These are phyloP conservation scores for Phyllotreta cruciferae DNA, from an alignment of 2,888 invertebrate genomes.

Conservation along the genomic window DNA sequence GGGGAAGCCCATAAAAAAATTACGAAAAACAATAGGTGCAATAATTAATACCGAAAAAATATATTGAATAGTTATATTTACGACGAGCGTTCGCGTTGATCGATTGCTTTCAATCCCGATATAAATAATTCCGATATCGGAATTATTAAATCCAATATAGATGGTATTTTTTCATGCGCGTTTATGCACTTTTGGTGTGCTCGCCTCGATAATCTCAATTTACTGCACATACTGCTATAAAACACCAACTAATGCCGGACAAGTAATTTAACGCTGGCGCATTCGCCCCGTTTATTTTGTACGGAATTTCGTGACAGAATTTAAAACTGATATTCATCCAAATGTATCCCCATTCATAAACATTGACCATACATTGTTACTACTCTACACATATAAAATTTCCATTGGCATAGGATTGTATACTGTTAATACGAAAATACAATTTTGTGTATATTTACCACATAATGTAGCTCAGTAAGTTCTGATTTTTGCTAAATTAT, in stretches of 20 bases:
- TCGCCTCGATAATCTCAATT: conserved; percentile 30
- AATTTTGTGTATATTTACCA: conserved; percentile 4
- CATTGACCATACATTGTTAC: conserved; percentile 16
- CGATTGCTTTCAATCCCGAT: neutral
- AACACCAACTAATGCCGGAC: conserved; percentile 24
- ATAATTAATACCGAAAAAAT: too few species aligned
- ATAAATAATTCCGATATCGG: conserved; percentile 5
- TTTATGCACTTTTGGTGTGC: conserved; percentile 9
- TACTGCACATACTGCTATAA: conserved; percentile 26
- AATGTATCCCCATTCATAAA: conserved; percentile 16
- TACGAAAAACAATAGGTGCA: too few species aligned
- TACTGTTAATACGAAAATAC: neutral
- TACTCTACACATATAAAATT: too few species aligned
- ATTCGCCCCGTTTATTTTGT: conserved; percentile 23
- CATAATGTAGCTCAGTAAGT: neutral
- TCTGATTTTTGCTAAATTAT: neutral
- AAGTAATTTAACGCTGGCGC: conserved; percentile 25
- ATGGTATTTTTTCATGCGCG: conserved; percentile 22
- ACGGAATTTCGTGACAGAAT: conserved; percentile 21
- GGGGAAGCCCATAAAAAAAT: too few species aligned
- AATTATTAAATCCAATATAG: conserved; percentile 25
- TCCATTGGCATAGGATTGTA: conserved; percentile 5
- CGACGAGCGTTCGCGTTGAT: too few species aligned
- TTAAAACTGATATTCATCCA: conserved; percentile 17
- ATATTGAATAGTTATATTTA: too few species aligned